Percentiles rank a stretch among this genome's conserved stretches.
Conservation (phyloP, 2,113 vertebrate species). For the Dicentrarchus labrax region DNA sequence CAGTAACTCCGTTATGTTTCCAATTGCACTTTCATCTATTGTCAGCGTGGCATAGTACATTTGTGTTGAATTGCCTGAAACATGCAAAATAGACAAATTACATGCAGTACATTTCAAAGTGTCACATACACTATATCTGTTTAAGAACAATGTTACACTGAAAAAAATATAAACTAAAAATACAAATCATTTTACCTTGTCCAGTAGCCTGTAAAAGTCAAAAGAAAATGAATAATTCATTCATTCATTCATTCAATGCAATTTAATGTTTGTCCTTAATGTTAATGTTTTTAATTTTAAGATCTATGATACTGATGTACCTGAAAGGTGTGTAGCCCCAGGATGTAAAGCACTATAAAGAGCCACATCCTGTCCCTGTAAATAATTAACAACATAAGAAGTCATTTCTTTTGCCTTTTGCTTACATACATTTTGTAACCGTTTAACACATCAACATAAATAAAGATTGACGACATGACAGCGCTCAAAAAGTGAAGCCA, state of each 20-base stretch:
- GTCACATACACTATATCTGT: background rate
- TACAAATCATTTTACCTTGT: conserved; percentile 44
- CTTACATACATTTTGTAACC: too few relatives aligned
- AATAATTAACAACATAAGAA: background rate
- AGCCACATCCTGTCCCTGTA: conserved; percentile 63
- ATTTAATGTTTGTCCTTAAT: too few relatives aligned
- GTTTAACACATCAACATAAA: too few relatives aligned
- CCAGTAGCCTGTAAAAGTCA: conserved; percentile 50
- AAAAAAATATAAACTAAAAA: background rate
- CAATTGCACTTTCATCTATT: background rate
- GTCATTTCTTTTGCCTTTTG: background rate
- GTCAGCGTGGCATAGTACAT: conserved; percentile 61
- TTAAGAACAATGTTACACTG: background rate
- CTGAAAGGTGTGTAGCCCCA: conserved; percentile 42
- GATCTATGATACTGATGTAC: conserved; percentile 34
- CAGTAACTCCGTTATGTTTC: rapidly evolving
- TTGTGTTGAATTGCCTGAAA: conserved; percentile 63
- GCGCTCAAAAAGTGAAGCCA: too few relatives aligned
- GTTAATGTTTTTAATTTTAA: background rate
- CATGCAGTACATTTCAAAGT: background rate
- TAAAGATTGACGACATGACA: too few relatives aligned
- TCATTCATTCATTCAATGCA: background rate
- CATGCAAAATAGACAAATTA: background rate
- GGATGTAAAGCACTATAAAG: conserved; percentile 40
- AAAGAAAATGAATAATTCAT: background rate